A percentile compares a stretch with the other conserved stretches of the same genome.
Evolutionary conservation across 2,797 vertebrate genomes (phyloP).

Genomic region (Hylomyscus alleni): DNA sequence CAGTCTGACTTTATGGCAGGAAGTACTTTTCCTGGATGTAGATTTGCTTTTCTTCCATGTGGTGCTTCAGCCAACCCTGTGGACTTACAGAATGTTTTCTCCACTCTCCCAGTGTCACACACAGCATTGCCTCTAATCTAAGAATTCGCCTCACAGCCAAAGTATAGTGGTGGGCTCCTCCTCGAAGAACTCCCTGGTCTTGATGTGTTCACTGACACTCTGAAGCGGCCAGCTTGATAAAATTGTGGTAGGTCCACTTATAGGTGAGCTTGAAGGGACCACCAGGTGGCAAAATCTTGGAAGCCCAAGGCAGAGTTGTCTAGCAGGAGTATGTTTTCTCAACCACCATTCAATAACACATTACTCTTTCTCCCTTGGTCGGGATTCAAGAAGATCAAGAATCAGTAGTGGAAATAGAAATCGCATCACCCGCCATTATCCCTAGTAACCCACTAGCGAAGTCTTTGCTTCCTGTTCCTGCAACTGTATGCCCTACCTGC

Average conservation of each 20-base stretch:
- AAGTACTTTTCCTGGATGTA: neutral
- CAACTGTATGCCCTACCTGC: neutral
- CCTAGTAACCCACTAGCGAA: neutral
- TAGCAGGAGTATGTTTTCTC: neutral
- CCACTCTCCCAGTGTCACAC: neutral
- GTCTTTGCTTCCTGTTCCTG: neutral
- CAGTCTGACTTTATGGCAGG: neutral
- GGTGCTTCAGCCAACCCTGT: neutral
- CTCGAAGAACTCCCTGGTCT: neutral
- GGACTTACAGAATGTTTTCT: neutral
- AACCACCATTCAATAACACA: neutral
- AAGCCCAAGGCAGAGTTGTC: neutral
- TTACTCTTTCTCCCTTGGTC: neutral
- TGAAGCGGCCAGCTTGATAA: neutral
- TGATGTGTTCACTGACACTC: neutral
- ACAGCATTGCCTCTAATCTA: neutral
- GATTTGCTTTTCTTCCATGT: neutral
- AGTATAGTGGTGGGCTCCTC: neutral
- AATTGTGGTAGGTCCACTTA: neutral
- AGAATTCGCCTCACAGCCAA: neutral
- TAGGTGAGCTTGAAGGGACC: neutral
- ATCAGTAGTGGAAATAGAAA: neutral
- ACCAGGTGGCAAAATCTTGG: neutral
- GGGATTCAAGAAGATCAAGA: neutral
- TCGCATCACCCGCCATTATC: neutral